These are phyloP conservation scores for Trogon melanurus DNA, from an alignment of 2,113 vertebrate species.

Conservation along the genomic window DNA sequence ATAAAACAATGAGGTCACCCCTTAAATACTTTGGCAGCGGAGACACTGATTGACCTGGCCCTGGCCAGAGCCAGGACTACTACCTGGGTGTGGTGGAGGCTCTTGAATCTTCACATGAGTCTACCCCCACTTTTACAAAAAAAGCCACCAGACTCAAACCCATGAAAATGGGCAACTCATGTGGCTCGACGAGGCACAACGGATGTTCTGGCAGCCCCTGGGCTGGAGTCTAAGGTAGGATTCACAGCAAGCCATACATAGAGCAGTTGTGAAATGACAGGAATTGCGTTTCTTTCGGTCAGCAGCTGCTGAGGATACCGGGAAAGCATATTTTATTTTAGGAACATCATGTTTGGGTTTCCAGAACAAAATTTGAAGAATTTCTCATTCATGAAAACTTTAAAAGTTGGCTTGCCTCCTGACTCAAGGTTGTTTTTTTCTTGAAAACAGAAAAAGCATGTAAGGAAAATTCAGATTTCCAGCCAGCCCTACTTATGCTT, in stretches of 20 bases:
- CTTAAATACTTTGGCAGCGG: too few species aligned
- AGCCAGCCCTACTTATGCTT: not conserved
- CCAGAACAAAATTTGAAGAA: conserved; percentile 44
- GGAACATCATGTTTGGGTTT: conserved; percentile 41
- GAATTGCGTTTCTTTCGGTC: not conserved
- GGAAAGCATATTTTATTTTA: conserved; percentile 52
- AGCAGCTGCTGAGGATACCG: conserved; percentile 27
- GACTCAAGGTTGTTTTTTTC: not conserved
- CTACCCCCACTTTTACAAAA: too few species aligned
- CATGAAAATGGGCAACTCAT: not conserved
- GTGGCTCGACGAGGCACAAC: not conserved
- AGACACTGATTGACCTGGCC: too few species aligned
- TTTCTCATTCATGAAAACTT: conserved; percentile 34
- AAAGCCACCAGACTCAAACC: too few species aligned
- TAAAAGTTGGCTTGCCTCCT: conserved; percentile 19
- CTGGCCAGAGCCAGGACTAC: too few species aligned
- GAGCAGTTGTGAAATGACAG: not conserved
- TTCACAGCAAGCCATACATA: not conserved
- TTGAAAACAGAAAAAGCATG: not conserved
- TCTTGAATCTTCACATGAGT: too few species aligned
- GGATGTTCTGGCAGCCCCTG: not conserved
- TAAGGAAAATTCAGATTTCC: not conserved
- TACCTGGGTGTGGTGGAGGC: too few species aligned
- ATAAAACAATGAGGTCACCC: too few species aligned
- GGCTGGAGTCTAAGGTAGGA: not conserved